Evolutionary conservation across 1,140 invertebrate genomes (phyloP).

Genomic region (Choristoneura fumiferana): DNA sequence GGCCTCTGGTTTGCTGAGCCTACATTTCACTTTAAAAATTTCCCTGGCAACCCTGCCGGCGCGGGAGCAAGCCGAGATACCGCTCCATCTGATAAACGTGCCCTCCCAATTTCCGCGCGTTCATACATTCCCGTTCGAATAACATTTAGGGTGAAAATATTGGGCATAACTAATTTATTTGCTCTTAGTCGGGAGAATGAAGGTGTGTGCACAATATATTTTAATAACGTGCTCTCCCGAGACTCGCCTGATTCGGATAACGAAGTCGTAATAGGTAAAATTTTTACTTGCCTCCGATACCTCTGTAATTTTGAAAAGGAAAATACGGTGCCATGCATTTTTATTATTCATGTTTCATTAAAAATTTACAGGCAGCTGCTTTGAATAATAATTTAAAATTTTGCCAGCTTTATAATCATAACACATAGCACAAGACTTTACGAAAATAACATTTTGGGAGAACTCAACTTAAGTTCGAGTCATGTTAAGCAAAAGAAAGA

Average conservation of each 20-base stretch:
- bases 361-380: constrained; percentile 7
- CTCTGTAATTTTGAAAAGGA: constrained; percentile 52
- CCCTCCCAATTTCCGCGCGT: constrained; percentile 66
- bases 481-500: too few relatives aligned
- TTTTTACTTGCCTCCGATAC: constrained; percentile 62
- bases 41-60: not conserved
- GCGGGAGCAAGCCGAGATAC: constrained; percentile 28
- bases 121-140: constrained; percentile 65
- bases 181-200: constrained; percentile 55
- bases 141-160: constrained; percentile 76
- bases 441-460: too few relatives aligned
- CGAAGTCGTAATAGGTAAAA: constrained; percentile 62
- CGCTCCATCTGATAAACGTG: constrained; percentile 66
- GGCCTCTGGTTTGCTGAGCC: too few relatives aligned
- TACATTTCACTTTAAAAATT: not conserved
- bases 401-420: too few relatives aligned
- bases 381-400: constrained; percentile 2
- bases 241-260: constrained; percentile 62
- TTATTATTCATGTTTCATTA: constrained; percentile 33
- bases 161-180: constrained; percentile 76
- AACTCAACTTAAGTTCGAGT: too few relatives aligned
- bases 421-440: too few relatives aligned
- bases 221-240: constrained; percentile 72
- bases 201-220: constrained; percentile 71
- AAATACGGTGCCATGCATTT: constrained; percentile 49